phyloP scores from a whole-genome alignment of 2,888 invertebrate species.

The Cephalotes varians region DNA sequence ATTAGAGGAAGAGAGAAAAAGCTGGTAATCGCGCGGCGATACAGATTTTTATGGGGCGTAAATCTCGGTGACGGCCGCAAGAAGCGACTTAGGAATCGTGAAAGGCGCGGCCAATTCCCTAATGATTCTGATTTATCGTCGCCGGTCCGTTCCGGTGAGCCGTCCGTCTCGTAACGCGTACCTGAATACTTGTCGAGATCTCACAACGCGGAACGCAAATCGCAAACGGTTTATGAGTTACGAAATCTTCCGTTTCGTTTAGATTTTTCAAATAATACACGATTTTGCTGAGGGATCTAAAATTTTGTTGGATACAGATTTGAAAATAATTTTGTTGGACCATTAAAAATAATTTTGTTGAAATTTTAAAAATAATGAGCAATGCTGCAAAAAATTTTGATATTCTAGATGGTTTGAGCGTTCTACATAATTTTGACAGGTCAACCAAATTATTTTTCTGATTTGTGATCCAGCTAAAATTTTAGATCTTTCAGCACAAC shows the following conservation, averaged over 20 bases:
- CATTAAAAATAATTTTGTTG: too few species aligned
- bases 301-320: too few species aligned
- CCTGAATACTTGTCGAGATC: constrained; percentile 45
- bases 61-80: constrained; percentile 66
- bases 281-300: too few species aligned
- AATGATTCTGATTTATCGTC: constrained; percentile 79
- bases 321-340: too few species aligned
- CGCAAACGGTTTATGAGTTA: constrained; percentile 23
- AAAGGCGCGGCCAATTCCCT: constrained; percentile 76
- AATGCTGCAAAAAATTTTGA: too few species aligned
- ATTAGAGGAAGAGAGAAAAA: constrained; percentile 26
- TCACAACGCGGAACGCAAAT: constrained; percentile 47
- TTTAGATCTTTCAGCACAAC: too few species aligned
- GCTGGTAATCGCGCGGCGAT: constrained; percentile 49
- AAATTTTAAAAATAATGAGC: too few species aligned
- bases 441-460: too few species aligned
- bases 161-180: constrained; percentile 55
- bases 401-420: too few species aligned
- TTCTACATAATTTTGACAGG: too few species aligned
- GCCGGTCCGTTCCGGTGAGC: constrained; percentile 66
- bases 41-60: constrained; percentile 72
- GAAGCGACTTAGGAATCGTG: constrained; percentile 68
- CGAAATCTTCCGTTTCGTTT: not conserved
- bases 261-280: not conserved
- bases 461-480: too few species aligned